Conservation (phyloP, 1,140 invertebrate genomes). For the Melipona quadrifasciata region DNA sequence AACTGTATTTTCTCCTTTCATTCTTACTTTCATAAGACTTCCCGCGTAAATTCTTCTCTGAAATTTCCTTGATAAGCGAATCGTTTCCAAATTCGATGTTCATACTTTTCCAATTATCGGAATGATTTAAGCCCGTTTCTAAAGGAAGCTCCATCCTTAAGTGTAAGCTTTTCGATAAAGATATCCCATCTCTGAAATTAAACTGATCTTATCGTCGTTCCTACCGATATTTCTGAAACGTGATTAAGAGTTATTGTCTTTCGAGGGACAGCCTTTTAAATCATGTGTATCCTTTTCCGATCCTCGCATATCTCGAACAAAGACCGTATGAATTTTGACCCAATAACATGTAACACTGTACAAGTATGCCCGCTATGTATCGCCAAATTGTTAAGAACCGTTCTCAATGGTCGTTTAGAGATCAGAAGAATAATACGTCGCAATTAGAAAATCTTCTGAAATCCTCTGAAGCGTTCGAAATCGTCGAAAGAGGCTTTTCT, state of each 20-base stretch:
- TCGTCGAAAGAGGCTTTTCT: not conserved
- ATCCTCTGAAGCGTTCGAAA: not conserved
- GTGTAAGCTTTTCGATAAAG: not conserved
- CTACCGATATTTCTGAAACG: not conserved
- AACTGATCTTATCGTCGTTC: not conserved
- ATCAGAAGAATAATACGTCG: not conserved
- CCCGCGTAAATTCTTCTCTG: not conserved
- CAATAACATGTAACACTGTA: not conserved
- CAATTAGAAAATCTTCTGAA: not conserved
- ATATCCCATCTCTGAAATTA: not conserved
- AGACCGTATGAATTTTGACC: not conserved
- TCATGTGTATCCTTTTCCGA: not conserved
- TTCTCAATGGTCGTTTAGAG: too few species aligned
- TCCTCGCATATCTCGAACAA: not conserved
- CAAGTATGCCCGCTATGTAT: too few species aligned
- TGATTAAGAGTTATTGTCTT: conserved; percentile 13
- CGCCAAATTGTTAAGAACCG: too few species aligned
- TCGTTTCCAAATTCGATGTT: not conserved
- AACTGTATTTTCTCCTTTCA: not conserved
- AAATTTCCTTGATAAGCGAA: not conserved
- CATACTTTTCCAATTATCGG: not conserved
- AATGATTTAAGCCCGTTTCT: not conserved
- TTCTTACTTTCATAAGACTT: not conserved
- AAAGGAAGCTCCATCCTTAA: not conserved
- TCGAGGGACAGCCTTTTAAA: not conserved